Conservation (phyloP, 2,113 vertebrate genomes). For the Phrynosoma platyrhinos region DNA sequence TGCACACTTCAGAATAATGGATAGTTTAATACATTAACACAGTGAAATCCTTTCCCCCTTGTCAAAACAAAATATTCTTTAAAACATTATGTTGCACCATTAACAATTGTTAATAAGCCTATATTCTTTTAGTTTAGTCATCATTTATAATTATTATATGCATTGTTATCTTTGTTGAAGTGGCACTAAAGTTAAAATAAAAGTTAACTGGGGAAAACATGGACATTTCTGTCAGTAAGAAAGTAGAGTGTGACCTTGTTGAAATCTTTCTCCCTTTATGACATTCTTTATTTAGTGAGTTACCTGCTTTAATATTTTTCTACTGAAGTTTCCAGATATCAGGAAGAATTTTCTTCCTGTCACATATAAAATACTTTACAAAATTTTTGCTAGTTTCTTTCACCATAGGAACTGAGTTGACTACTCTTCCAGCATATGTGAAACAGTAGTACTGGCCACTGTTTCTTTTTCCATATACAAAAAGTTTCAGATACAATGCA, state of each 20-base stretch:
- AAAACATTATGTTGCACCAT: not conserved
- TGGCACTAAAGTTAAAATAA: conserved; percentile 36
- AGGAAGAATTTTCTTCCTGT: conserved; percentile 50
- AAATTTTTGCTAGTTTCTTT: conserved; percentile 30
- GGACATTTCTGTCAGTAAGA: conserved; percentile 40
- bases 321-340: conserved; percentile 52
- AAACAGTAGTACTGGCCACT: conserved; percentile 4
- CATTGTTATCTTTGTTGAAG: conserved; percentile 48
- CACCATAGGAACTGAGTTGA: conserved; percentile 11
- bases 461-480: conserved; percentile 40
- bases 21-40: not conserved
- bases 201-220: conserved; percentile 22
- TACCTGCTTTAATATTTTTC: conserved; percentile 39
- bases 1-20: not conserved
- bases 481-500: not conserved
- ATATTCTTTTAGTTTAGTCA: conserved; percentile 1
- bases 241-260: not conserved
- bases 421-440: not conserved
- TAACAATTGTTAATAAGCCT: not conserved
- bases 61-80: not conserved
- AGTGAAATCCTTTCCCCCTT: not conserved
- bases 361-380: conserved; percentile 13
- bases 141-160: conserved; percentile 48
- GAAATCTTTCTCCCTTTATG: conserved; percentile 21
- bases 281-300: conserved; percentile 54